Evolutionary conservation across 2,888 invertebrate genomes (phyloP).

Genomic region (Dyspetes luteomarginatus): DNA sequence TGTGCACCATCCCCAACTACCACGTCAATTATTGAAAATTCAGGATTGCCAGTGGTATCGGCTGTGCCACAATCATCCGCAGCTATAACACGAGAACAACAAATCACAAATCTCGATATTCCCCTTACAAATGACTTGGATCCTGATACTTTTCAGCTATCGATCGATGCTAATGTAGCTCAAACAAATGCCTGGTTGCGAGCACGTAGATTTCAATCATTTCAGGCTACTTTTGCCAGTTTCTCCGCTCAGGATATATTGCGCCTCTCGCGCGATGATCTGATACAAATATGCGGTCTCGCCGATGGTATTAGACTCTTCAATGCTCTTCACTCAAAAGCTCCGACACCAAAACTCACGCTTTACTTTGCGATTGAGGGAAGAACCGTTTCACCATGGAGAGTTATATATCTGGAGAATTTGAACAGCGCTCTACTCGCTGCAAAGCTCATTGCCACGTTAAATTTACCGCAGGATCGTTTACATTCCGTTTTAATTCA

Average conservation of each 20-base stretch:
- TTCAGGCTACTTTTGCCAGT: constrained; percentile 91
- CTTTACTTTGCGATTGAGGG: constrained; percentile 91
- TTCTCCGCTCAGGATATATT: constrained; percentile 96
- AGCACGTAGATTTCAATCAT: constrained; percentile 90
- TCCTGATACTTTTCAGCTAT: constrained; percentile 80
- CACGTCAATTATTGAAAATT: background rate
- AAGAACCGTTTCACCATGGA: constrained; percentile 87
- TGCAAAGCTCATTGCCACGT: constrained; percentile 77
- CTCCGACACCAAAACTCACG: constrained; percentile 91
- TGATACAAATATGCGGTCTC: constrained; percentile 96
- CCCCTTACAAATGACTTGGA: constrained; percentile 12
- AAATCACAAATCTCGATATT: constrained; percentile 73
- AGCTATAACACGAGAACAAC: constrained; percentile 75
- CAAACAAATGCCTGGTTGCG: constrained; percentile 93
- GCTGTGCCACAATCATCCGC: constrained; percentile 73
- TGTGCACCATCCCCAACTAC: background rate
- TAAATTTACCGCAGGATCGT: constrained; percentile 77
- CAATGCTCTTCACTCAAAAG: constrained; percentile 93
- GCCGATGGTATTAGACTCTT: constrained; percentile 97
- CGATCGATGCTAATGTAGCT: constrained; percentile 88
- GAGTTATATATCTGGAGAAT: constrained; percentile 90
- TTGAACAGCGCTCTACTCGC: constrained; percentile 77
- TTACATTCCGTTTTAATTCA: constrained; percentile 87
- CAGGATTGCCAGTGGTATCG: constrained; percentile 2
- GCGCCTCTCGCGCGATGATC: constrained; percentile 94